Evolutionary conservation across 2,888 invertebrate genomes (phyloP).

Genomic region (Chaetoderma sp.): DNA sequence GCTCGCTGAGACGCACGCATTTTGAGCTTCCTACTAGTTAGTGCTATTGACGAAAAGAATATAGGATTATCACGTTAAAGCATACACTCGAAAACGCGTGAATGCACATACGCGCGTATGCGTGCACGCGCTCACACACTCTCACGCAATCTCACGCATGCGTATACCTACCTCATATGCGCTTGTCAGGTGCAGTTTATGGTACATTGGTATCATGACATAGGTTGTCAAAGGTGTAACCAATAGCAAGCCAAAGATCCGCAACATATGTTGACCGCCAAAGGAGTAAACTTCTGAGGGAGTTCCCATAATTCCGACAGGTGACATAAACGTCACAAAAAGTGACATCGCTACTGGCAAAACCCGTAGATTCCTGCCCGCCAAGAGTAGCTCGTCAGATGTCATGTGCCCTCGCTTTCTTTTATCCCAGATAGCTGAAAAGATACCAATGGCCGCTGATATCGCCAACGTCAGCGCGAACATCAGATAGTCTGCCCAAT

Average conservation of each 20-base stretch:
- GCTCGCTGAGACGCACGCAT: too few species aligned
- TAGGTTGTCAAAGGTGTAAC: conserved; percentile 60
- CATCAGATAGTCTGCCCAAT: conserved; percentile 41
- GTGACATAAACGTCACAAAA: conserved; percentile 37
- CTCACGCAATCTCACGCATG: too few species aligned
- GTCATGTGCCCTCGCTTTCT: conserved; percentile 14
- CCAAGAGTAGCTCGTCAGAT: conserved; percentile 36
- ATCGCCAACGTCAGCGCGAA: conserved; percentile 26
- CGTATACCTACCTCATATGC: conserved; percentile 48
- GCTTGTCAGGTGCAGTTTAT: conserved; percentile 40
- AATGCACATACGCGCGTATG: too few species aligned
- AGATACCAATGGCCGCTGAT: conserved; percentile 31
- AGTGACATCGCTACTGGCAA: conserved; percentile 35
- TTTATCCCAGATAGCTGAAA: conserved; percentile 24
- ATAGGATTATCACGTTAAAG: too few species aligned
- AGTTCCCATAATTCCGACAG: conserved; percentile 37
- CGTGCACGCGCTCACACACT: too few species aligned
- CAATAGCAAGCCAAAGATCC: background rate
- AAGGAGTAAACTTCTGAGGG: conserved; percentile 34
- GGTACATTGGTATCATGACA: conserved; percentile 42
- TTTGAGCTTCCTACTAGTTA: too few species aligned
- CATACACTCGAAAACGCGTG: too few species aligned
- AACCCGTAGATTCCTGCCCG: conserved; percentile 32
- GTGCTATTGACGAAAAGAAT: too few species aligned
- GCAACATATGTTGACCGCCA: background rate